Base-by-base conservation (phyloP, 37 sponge, comb jelly and placozoan genomes). In the Amphimedon queenslandica region DNA sequence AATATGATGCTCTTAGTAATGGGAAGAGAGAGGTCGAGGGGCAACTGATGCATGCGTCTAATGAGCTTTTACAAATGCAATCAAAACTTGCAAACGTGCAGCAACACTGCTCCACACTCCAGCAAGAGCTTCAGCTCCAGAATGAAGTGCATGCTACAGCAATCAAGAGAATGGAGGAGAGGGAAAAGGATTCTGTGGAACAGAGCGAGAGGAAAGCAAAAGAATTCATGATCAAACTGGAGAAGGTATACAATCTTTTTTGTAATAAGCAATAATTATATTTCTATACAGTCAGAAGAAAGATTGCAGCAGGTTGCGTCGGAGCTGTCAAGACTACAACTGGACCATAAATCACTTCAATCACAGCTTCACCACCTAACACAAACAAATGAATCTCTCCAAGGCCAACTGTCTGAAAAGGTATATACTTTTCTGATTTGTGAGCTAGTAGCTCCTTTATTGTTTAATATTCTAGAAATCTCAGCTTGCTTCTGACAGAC, bases 61-160 rank as follows among this genome's bases (percentile, higher is more conserved):
- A 13, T 38, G 70, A 37, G 41, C 24, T 5, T 37, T 40, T 2
- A 21, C 70, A 37, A 23, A 16, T 69, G 41, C 1, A 37, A 28
- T n/a, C 34, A 6, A 11, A 24, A 3, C 37, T 77, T 16, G 47
- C 40, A 0, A 16, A 43, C 20, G 16, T 36, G 11, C 51, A 72
- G 61, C n/a, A 77, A 3, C 78, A 77, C 32, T 77, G 67, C 40
- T 30, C 31, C 13, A 29, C 67, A 2, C 60, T 77, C 40, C 43
- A 72, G 28, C 61, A 77, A 27, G 72, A 84, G 74, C 67, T 84
- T 6, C 63, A 72, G 41, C 51, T 84, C 13, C 78, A 84, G 74
- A 68, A 74, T 39, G 78, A 84, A 64, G 55, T 70, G 20, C 56
- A 78, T 67, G 69, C 85, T 24, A 21, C 72, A 21, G 63, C 78